Conservation (phyloP, 2,797 vertebrate species). For the Poecilia velifera region DNA sequence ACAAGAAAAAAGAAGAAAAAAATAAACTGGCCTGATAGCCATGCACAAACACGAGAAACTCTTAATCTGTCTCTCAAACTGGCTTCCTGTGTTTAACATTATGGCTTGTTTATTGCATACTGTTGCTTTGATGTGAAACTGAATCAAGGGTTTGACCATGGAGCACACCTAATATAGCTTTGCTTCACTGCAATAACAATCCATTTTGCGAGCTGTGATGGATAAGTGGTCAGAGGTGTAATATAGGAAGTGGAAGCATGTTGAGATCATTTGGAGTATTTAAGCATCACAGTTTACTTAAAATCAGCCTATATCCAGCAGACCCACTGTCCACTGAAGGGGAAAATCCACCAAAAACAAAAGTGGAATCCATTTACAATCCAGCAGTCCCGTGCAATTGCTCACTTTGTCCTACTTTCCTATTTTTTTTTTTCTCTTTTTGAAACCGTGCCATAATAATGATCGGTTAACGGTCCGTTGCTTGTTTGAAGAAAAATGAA, state of each 20-base stretch:
- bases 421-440: constrained; percentile 76
- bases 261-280: constrained; percentile 83
- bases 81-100: constrained; percentile 39
- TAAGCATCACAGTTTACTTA: constrained; percentile 83
- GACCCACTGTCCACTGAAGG: constrained; percentile 74
- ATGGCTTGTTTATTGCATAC: constrained; percentile 47
- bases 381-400: constrained; percentile 78
- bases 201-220: constrained; percentile 65
- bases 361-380: constrained; percentile 80
- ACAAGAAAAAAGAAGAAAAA: constrained; percentile 26
- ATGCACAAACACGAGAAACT: constrained; percentile 53
- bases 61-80: constrained; percentile 54
- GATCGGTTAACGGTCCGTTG: constrained; percentile 83
- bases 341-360: constrained; percentile 70
- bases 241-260: constrained; percentile 66
- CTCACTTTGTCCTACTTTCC: constrained; percentile 88
- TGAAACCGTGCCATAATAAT: constrained; percentile 82
- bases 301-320: constrained; percentile 81
- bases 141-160: constrained; percentile 27
- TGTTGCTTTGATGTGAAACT: constrained; percentile 65
- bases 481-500: constrained; percentile 80
- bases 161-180: constrained; percentile 16
- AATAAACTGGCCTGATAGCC: constrained; percentile 62
- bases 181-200: constrained; percentile 42
- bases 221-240: constrained; percentile 50